Conservation (phyloP, 2,888 invertebrate genomes). For the Parnassius mnemosyne region DNA sequence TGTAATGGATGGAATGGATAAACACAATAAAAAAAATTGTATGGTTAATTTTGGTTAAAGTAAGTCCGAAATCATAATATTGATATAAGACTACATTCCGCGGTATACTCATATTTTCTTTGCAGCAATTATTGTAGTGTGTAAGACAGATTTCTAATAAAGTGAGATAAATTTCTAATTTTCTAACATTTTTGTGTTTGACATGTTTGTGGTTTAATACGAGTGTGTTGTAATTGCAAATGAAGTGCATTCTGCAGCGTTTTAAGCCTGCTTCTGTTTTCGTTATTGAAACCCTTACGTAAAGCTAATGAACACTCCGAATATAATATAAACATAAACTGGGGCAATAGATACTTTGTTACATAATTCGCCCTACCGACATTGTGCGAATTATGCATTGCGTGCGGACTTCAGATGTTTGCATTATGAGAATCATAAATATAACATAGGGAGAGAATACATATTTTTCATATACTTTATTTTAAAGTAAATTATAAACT, state of each 20-base stretch:
- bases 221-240: constrained; percentile 13
- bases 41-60: too few relatives aligned
- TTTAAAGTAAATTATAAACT: too few relatives aligned
- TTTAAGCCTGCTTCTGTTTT: constrained; percentile 16
- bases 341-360: constrained; percentile 18
- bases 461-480: too few relatives aligned
- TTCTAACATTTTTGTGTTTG: too few relatives aligned
- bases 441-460: not conserved
- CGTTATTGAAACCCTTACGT: constrained; percentile 25
- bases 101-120: too few relatives aligned
- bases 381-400: constrained; percentile 14
- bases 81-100: too few relatives aligned
- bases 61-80: too few relatives aligned
- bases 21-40: too few relatives aligned
- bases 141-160: too few relatives aligned
- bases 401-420: not conserved
- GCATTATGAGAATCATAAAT: constrained; percentile 2
- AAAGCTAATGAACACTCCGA: constrained; percentile 23
- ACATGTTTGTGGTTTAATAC: not conserved
- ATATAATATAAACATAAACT: constrained; percentile 23
- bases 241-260: constrained; percentile 20
- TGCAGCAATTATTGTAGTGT: too few relatives aligned
- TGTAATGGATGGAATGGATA: too few relatives aligned
- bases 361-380: constrained; percentile 22
- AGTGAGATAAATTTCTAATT: too few relatives aligned